Evolutionary conservation across 1,140 invertebrate species (phyloP).

Genomic region (Drosophila hydei): DNA sequence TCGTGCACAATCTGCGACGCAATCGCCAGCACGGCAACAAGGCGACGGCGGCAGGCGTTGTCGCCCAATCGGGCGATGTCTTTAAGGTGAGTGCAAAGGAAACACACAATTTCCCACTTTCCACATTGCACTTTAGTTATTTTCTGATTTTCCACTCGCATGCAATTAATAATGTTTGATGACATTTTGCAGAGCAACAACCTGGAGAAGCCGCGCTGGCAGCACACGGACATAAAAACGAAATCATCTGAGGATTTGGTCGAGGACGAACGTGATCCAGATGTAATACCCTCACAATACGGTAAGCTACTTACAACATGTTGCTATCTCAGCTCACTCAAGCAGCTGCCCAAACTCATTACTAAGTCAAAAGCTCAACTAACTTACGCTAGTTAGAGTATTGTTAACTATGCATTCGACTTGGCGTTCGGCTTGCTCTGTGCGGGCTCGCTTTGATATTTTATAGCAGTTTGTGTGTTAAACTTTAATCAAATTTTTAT

Average conservation of each 20-base stretch:
- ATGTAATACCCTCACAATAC: constrained; percentile 90
- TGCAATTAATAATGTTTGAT: constrained; percentile 20
- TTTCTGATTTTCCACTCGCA: not conserved
- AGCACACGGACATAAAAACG: constrained; percentile 83
- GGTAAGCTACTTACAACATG: constrained; percentile 86
- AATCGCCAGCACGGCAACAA: constrained; percentile 81
- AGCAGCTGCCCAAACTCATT: not conserved
- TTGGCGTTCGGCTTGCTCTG: not conserved
- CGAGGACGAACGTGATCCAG: constrained; percentile 88
- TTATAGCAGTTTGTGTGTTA: constrained; percentile 64
- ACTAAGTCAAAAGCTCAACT: no score
- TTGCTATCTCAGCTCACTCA: not conserved
- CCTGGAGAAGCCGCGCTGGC: constrained; percentile 82
- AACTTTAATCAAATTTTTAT: constrained; percentile 80
- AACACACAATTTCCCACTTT: no score
- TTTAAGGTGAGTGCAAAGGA: constrained; percentile 65
- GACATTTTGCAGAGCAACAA: constrained; percentile 58
- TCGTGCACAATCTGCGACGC: constrained; percentile 77
- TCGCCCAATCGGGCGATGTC: constrained; percentile 70
- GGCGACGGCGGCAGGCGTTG: constrained; percentile 67
- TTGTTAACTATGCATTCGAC: not conserved
- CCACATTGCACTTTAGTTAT: not conserved
- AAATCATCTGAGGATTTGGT: constrained; percentile 82
- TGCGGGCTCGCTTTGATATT: constrained; percentile 4
- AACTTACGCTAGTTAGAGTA: not conserved